Conservation (phyloP, 2,888 invertebrate genomes). For the Microplitis deprimator region DNA sequence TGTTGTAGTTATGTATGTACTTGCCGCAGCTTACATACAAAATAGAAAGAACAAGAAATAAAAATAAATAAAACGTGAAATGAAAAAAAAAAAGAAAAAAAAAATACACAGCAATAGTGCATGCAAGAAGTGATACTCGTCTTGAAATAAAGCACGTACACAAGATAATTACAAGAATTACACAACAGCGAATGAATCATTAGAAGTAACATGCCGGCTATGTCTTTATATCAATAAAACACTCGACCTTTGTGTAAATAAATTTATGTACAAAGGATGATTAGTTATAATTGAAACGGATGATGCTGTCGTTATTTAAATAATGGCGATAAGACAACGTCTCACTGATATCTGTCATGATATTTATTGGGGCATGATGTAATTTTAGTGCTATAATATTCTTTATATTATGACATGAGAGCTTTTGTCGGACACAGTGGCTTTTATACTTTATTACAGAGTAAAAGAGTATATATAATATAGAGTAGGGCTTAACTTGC, state of each 20-base stretch:
- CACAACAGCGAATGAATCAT: slow-evolving; percentile 8
- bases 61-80: slow-evolving; percentile 8
- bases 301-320: neutral
- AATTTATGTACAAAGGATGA: slow-evolving; percentile 8
- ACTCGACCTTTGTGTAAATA: neutral
- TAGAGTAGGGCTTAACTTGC: slow-evolving; percentile 26
- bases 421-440: neutral
- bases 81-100: neutral
- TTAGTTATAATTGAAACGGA: neutral
- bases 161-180: slow-evolving; percentile 36
- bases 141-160: slow-evolving; percentile 34
- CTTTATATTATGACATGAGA: neutral
- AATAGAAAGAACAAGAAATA: neutral
- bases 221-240: neutral
- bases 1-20: slow-evolving; percentile 15
- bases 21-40: slow-evolving; percentile 19
- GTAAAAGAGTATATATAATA: neutral
- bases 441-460: neutral
- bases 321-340: neutral
- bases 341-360: neutral
- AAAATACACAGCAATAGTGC: slow-evolving; percentile 7
- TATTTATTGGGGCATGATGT: neutral
- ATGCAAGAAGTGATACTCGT: slow-evolving; percentile 16
- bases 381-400: neutral
- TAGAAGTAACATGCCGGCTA: neutral